Percentiles rank a stretch among this genome's conserved stretches.
These are phyloP conservation scores for Tachysurus fulvidraco DNA, from an alignment of 2,113 vertebrate species.

Conservation along the genomic window DNA sequence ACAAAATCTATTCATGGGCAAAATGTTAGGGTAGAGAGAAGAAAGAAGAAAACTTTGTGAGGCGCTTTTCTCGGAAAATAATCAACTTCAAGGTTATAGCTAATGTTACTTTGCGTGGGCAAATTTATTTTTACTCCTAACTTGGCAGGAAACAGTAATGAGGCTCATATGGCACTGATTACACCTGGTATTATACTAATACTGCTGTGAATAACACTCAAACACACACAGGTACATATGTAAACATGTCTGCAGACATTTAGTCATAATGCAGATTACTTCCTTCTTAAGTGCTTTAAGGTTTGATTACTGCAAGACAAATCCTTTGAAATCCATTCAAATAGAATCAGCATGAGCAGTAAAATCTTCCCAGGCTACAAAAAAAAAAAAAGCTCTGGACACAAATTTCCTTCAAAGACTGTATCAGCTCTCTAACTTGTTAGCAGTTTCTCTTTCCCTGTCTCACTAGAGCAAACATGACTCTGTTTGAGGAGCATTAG, in stretches of 20 bases:
- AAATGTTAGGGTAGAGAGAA: neutral
- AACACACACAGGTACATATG: constrained; percentile 23
- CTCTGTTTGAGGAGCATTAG: constrained; percentile 12
- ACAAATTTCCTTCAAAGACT: neutral
- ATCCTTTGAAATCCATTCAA: constrained; percentile 10
- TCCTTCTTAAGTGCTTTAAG: constrained; percentile 19
- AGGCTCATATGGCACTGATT: constrained; percentile 10
- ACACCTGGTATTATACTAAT: constrained; percentile 72
- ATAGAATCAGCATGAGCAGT: constrained; percentile 9
- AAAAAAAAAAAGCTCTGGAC: neutral
- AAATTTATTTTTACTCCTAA: neutral
- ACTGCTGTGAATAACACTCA: constrained; percentile 62
- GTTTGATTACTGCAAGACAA: constrained; percentile 18
- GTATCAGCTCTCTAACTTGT: neutral
- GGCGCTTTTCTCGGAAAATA: neutral
- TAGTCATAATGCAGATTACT: constrained; percentile 4
- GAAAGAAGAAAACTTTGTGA: neutral
- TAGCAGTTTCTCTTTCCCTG: constrained; percentile 3
- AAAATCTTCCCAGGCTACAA: neutral
- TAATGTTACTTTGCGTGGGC: neutral
- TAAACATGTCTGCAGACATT: neutral
- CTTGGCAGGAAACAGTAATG: neutral
- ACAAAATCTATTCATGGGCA: neutral
- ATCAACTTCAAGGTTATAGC: neutral
- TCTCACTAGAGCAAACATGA: neutral